A percentile compares a stretch with the other conserved stretches of the same genome.
phyloP scores from a whole-genome alignment of 2,113 vertebrate genomes.

The Actinemys pallida region DNA sequence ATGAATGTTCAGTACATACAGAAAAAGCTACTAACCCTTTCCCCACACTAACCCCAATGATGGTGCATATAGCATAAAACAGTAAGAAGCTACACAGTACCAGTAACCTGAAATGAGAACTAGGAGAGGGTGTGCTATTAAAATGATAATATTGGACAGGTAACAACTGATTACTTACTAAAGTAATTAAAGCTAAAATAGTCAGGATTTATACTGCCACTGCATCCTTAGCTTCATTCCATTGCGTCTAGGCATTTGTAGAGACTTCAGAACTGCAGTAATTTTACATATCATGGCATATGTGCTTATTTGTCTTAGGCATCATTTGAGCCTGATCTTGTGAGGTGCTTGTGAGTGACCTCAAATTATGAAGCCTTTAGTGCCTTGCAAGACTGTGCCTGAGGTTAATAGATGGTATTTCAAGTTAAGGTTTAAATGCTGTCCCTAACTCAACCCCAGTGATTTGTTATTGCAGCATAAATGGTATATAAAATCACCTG shows the following conservation, averaged over 20 bases:
- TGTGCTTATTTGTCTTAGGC: constrained; percentile 51
- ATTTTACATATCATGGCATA: constrained; percentile 23
- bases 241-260: not conserved
- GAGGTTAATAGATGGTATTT: not conserved
- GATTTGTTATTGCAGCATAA: not conserved
- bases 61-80: not conserved
- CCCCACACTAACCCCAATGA: not conserved
- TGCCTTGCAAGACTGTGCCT: not conserved
- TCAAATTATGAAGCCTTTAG: constrained; percentile 31
- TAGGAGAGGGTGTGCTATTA: not conserved
- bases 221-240: not conserved
- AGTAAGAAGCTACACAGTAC: not conserved
- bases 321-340: constrained; percentile 30
- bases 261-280: constrained; percentile 30
- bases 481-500: not conserved
- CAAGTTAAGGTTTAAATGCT: not conserved
- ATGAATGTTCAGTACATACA: not conserved
- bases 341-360: constrained; percentile 30
- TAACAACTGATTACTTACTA: not conserved
- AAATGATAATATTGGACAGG: not conserved
- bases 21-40: constrained; percentile 24
- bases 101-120: not conserved
- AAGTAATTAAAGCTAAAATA: not conserved
- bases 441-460: not conserved
- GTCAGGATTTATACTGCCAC: not conserved